These are phyloP conservation scores for Tyrophagus putrescentiae DNA, from an alignment of 1,140 invertebrate species.

Conservation along the genomic window DNA sequence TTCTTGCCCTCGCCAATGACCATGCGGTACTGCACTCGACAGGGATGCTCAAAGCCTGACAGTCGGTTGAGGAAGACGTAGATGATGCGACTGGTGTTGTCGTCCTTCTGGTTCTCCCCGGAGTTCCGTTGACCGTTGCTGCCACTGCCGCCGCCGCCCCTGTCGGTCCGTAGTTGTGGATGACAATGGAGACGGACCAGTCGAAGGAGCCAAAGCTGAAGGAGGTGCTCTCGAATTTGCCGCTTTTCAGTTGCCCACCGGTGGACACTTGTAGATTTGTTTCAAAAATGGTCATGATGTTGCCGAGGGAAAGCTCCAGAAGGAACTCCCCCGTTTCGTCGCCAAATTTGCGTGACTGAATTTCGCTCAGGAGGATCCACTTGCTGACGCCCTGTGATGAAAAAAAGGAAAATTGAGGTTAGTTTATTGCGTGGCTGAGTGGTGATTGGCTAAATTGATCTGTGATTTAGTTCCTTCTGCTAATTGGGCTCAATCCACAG, in stretches of 20 bases:
- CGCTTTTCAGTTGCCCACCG: constrained; percentile 31
- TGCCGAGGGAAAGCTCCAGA: constrained; percentile 59
- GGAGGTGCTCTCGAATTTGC: constrained; percentile 49
- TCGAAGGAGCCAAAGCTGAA: constrained; percentile 65
- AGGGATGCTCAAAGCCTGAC: constrained; percentile 64
- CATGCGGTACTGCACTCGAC: constrained; percentile 54
- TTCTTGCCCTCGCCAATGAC: constrained; percentile 54
- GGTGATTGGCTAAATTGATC: no score
- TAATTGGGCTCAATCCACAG: no score
- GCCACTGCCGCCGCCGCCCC: neutral
- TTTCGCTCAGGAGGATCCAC: constrained; percentile 60
- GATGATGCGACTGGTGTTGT: neutral
- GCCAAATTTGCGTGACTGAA: constrained; percentile 55
- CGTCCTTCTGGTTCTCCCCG: neutral
- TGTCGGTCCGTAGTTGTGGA: constrained; percentile 29
- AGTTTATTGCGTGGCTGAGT: no score
- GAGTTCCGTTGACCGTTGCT: neutral
- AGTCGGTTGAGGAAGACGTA: constrained; percentile 46
- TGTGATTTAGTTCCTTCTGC: no score
- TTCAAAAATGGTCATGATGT: constrained; percentile 57
- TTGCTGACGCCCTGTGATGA: constrained; percentile 56
- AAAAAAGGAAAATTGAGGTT: no score
- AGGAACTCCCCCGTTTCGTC: constrained; percentile 69
- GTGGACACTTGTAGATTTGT: constrained; percentile 41
- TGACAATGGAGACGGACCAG: constrained; percentile 62